Conservation (phyloP, 2,888 invertebrate genomes). For the Cryptophagus acutangulus region DNA sequence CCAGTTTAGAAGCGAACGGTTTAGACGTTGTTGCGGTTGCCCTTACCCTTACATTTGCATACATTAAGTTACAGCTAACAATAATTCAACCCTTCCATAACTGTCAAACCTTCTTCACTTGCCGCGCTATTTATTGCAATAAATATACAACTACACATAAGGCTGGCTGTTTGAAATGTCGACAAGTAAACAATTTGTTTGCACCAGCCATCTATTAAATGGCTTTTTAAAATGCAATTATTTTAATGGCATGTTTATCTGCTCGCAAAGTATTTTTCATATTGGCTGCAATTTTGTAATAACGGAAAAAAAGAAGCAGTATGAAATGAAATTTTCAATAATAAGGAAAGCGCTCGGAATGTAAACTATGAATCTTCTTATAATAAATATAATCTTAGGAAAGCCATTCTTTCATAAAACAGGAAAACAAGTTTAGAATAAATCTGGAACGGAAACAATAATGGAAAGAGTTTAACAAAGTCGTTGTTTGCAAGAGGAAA, state of each 20-base stretch:
- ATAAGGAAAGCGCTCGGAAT: conserved; percentile 8
- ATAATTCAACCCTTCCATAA: conserved; percentile 32
- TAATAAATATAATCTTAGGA: conserved; percentile 26
- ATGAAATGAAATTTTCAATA: conserved; percentile 14
- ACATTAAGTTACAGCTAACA: conserved; percentile 25
- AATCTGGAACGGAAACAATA: conserved; percentile 28
- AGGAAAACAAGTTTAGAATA: conserved; percentile 33
- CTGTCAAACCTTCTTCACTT: conserved; percentile 31
- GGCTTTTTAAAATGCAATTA: no score
- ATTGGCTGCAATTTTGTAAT: no score
- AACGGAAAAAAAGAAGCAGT: no score
- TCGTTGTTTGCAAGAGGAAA: conserved; percentile 33
- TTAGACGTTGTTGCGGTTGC: conserved; percentile 23
- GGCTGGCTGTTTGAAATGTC: no score
- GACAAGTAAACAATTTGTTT: no score
- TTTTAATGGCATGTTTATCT: no score
- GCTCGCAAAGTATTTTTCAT: no score
- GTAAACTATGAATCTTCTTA: conserved; percentile 15
- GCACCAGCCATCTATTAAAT: no score
- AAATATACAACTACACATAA: conserved; percentile 12
- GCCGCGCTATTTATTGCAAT: conserved; percentile 18
- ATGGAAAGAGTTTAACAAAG: conserved; percentile 33
- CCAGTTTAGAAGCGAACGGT: conserved; percentile 21
- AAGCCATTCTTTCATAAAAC: conserved; percentile 24
- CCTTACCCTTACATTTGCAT: conserved; percentile 27